Conservation (phyloP, 2,888 invertebrate species). For the Koerneria pararmatus region DNA sequence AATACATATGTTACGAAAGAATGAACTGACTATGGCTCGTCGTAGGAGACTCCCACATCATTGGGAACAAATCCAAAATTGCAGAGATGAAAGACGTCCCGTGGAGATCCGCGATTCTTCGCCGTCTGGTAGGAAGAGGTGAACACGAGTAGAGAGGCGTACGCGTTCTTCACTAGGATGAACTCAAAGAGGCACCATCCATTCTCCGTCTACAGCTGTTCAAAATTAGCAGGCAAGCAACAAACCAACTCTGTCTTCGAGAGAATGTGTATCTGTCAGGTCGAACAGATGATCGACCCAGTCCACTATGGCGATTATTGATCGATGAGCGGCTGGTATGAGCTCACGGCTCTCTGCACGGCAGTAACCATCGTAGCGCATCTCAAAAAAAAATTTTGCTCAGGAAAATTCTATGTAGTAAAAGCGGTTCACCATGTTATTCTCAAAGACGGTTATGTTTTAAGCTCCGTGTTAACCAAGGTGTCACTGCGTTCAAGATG, state of each 20-base stretch:
- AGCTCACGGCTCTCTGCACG: conserved; percentile 49
- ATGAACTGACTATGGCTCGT: conserved; percentile 46
- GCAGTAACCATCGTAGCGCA: conserved; percentile 53
- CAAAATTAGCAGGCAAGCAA: neutral
- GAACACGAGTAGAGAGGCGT: conserved; percentile 54
- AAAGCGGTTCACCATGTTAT: no score
- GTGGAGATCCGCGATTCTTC: conserved; percentile 30
- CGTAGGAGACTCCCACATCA: conserved; percentile 37
- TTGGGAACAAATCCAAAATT: conserved; percentile 50
- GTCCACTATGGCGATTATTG: conserved; percentile 49
- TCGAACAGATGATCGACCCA: conserved; percentile 57
- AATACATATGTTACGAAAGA: neutral
- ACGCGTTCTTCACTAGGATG: conserved; percentile 49
- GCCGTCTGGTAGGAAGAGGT: conserved; percentile 37
- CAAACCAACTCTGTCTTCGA: conserved; percentile 47
- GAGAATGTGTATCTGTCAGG: conserved; percentile 54
- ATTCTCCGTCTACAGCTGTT: neutral
- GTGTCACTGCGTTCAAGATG: no score
- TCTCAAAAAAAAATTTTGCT: no score
- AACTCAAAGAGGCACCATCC: conserved; percentile 32
- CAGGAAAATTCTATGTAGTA: no score
- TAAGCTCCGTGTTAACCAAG: no score
- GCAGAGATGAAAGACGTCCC: conserved; percentile 51
- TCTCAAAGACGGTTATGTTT: no score
- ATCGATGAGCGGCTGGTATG: conserved; percentile 49